Evolutionary conservation across 2,797 vertebrate species (phyloP).

Genomic region (Scomberomorus guttatus): DNA sequence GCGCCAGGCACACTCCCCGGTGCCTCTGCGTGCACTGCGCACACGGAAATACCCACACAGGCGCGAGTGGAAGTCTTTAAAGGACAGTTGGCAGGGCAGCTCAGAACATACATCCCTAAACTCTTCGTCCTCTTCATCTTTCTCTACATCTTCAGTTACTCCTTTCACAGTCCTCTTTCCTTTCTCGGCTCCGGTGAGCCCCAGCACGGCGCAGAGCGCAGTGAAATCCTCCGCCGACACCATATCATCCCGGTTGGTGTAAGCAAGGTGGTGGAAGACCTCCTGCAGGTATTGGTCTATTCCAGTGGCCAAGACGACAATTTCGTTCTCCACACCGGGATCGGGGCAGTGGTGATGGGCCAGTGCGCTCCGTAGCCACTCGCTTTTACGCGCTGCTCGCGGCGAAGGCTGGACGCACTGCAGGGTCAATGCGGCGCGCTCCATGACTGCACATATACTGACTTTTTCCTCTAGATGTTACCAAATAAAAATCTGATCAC

Average conservation of each 20-base stretch:
- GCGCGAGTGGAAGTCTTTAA: constrained; percentile 86
- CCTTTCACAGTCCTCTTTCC: not conserved
- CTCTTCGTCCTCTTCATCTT: constrained; percentile 59
- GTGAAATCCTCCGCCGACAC: constrained; percentile 84
- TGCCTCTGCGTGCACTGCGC: constrained; percentile 47
- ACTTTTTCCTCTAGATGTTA: not conserved
- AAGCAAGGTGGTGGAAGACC: constrained; percentile 86
- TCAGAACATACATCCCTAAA: constrained; percentile 51
- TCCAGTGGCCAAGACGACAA: constrained; percentile 86
- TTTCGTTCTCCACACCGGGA: constrained; percentile 80
- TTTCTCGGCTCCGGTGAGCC: constrained; percentile 49
- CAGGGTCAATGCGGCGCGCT: constrained; percentile 28
- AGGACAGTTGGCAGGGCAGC: constrained; percentile 76
- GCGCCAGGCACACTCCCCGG: constrained; percentile 55
- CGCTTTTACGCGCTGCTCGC: constrained; percentile 78
- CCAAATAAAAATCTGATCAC: not conserved
- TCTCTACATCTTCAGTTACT: not conserved
- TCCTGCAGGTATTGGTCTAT: constrained; percentile 89
- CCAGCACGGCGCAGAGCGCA: constrained; percentile 82
- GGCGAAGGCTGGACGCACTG: constrained; percentile 48
- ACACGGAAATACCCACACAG: constrained; percentile 85
- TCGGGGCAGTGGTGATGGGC: constrained; percentile 82
- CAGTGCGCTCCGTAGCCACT: constrained; percentile 85
- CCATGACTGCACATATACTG: constrained; percentile 40
- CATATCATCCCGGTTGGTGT: constrained; percentile 69